Base-by-base conservation (phyloP, 2,113 vertebrate genomes). In the Eolophus roseicapilla region DNA sequence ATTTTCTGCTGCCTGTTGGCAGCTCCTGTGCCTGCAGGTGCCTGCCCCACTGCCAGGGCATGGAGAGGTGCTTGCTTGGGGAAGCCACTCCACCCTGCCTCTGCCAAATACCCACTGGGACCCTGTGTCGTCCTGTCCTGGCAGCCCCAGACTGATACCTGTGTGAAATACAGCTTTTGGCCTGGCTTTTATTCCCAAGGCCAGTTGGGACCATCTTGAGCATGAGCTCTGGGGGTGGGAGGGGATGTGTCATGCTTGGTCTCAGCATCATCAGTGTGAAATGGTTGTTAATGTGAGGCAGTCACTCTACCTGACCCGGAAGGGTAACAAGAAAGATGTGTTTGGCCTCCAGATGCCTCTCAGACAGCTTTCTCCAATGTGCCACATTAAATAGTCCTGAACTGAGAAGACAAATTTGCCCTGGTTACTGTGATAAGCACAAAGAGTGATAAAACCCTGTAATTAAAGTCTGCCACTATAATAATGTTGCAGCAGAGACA, bases 401-500 rank as follows among this genome's bases (percentile, higher is more conserved):
- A 74, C 35, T 41, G 80, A 83, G 83, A 88, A 74, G 80, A 52
- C 73, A 64, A 93, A 86, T 60, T 86, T 1, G 0, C 41, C 80
- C 73, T 77, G 80, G 73, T 83, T 92, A 88, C 60, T 0, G 0
- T 46, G 88, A 92, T 88, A 86, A 94, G 89, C 73, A 78, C 64
- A 86, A 82, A 88, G 79, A 88, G 60, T 3, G 18, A 92, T 88
- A 90, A 95, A 94, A 16, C n/a, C 50, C 29, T 5, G 2, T 95
- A 93, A 95, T 95, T 94, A 95, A 93, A 94, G 88, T 80, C 95
- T 94, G 82, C 85, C 0, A 7, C n/a, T 81, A 15, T 59, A 81
- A 94, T 81, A 90, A 46, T 0, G 0, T 24, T 67, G 46, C 71
- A 70, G 60, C 50, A 53, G 73, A 70, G 91, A 49, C 70, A 85